phyloP scores from a whole-genome alignment of 2,888 invertebrate genomes.

The Drosophila limbata region DNA sequence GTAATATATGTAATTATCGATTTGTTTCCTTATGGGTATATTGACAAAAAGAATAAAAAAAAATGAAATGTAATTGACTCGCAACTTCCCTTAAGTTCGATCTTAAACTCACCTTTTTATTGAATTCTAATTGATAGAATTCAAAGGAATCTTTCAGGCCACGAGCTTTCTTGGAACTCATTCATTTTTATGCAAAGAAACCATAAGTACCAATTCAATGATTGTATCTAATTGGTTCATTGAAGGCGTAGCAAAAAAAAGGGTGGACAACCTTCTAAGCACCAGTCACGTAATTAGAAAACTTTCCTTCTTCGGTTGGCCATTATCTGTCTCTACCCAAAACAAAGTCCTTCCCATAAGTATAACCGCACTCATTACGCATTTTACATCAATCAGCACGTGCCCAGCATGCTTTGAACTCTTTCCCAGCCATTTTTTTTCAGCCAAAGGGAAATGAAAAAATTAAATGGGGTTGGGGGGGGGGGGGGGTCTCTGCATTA shows the following conservation, averaged over 20 bases:
- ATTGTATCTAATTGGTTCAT: slow-evolving; percentile 44
- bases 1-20: not conserved
- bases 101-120: not conserved
- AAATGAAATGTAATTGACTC: no score
- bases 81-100: not conserved
- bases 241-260: slow-evolving; percentile 19
- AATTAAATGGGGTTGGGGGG: slow-evolving; percentile 18
- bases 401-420: slow-evolving; percentile 72
- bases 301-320: slow-evolving; percentile 51
- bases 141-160: not conserved
- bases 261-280: slow-evolving; percentile 18
- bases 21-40: not conserved
- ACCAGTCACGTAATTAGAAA: slow-evolving; percentile 62
- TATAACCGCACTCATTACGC: slow-evolving; percentile 76
- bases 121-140: no score
- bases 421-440: slow-evolving; percentile 43
- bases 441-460: slow-evolving; percentile 16
- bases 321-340: slow-evolving; percentile 60
- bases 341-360: slow-evolving; percentile 31
- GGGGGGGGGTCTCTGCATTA: no score
- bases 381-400: slow-evolving; percentile 80
- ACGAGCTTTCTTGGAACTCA: not conserved
- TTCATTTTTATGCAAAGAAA: not conserved
- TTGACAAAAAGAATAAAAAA: no score
- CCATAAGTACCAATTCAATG: slow-evolving; percentile 8